Evolutionary conservation across 2,888 invertebrate species (phyloP).

Genomic region (Drosophila fungiperda): DNA sequence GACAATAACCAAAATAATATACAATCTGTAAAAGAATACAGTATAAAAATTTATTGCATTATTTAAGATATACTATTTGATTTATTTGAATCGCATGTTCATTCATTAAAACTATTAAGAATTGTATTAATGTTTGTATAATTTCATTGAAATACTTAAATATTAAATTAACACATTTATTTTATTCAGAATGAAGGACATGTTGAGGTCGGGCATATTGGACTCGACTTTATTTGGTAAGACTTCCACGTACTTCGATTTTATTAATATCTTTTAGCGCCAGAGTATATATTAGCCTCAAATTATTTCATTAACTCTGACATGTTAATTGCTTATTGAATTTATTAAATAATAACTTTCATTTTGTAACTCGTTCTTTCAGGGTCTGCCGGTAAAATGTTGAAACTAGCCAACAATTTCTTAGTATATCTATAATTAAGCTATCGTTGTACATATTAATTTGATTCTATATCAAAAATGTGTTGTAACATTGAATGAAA

Average conservation of each 20-base stretch:
- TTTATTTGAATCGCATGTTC: neutral
- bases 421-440: neutral
- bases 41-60: too few species aligned
- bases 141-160: neutral
- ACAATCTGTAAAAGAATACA: neutral
- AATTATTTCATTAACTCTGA: slow-evolving; percentile 29
- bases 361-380: slow-evolving; percentile 23
- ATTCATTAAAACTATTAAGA: neutral
- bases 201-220: neutral
- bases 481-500: slow-evolving; percentile 41
- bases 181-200: slow-evolving; percentile 1
- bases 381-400: slow-evolving; percentile 20
- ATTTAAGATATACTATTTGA: neutral
- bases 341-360: slow-evolving; percentile 7
- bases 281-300: neutral
- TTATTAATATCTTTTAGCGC: neutral
- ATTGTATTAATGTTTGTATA: neutral
- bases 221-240: neutral
- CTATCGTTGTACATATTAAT: neutral
- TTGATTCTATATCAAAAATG: slow-evolving; percentile 20
- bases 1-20: neutral
- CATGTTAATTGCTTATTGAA: slow-evolving; percentile 29
- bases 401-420: neutral
- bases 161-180: slow-evolving; percentile 2
- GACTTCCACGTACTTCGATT: neutral